These are phyloP conservation scores for Timema cristinae DNA, from an alignment of 2,888 invertebrate species.

Conservation along the genomic window DNA sequence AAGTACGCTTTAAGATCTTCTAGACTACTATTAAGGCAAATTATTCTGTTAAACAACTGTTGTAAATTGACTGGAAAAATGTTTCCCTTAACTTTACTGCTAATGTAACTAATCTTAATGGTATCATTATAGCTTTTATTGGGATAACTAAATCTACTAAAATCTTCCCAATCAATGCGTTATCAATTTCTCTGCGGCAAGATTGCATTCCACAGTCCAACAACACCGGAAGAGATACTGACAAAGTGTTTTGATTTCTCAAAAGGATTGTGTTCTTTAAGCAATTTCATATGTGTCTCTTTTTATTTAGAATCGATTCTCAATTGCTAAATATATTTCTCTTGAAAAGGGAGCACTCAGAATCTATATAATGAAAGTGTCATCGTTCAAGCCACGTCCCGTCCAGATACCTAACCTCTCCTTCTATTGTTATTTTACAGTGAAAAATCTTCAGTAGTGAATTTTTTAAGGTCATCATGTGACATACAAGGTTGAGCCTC, in stretches of 20 bases:
- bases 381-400: not conserved
- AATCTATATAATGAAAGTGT: not conserved
- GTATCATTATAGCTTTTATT: not conserved
- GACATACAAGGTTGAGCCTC: no score
- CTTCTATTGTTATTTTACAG: not conserved
- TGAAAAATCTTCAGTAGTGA: not conserved
- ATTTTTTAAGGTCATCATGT: no score
- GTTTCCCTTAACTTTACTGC: not conserved
- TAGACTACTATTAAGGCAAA: not conserved
- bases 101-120: not conserved
- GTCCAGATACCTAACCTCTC: not conserved
- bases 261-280: not conserved
- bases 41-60: not conserved
- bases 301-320: not conserved
- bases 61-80: not conserved
- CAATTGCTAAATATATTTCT: not conserved
- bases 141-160: not conserved
- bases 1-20: constrained; percentile 4
- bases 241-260: not conserved
- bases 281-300: not conserved
- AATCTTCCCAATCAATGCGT: not conserved
- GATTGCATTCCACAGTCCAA: not conserved
- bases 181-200: not conserved
- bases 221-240: not conserved
- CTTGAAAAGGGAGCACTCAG: not conserved